phyloP scores from a whole-genome alignment of 2,888 invertebrate species.

The Andrena bucephala region DNA sequence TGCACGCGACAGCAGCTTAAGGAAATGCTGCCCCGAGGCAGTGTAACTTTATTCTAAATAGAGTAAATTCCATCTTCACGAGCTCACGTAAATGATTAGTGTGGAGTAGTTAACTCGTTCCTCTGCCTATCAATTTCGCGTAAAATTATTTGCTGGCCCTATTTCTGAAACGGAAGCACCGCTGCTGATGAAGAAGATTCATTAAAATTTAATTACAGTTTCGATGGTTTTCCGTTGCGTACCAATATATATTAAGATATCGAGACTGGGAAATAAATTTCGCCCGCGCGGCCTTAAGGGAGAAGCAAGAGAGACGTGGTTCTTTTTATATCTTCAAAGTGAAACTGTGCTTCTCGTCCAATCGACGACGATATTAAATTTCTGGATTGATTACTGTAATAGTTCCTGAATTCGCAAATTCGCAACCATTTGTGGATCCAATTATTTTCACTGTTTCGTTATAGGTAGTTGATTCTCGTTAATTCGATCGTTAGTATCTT shows the following conservation, averaged over 20 bases:
- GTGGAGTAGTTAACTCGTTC: constrained; percentile 32
- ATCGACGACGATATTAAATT: not conserved
- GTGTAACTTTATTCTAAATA: constrained; percentile 31
- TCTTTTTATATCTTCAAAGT: not conserved
- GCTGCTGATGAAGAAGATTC: constrained; percentile 33
- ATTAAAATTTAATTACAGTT: constrained; percentile 44
- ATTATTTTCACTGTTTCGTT: too few relatives aligned
- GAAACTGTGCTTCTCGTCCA: not conserved
- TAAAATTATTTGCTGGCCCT: constrained; percentile 44
- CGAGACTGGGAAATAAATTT: not conserved
- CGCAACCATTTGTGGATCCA: not conserved
- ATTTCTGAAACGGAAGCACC: constrained; percentile 44
- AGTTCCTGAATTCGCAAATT: not conserved
- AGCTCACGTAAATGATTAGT: constrained; percentile 49
- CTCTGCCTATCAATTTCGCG: constrained; percentile 45
- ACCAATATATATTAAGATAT: not conserved
- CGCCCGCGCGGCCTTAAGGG: not conserved
- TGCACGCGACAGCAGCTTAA: constrained; percentile 12
- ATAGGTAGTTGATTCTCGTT: too few relatives aligned
- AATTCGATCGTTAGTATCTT: too few relatives aligned
- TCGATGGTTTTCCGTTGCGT: not conserved
- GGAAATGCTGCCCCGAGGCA: not conserved
- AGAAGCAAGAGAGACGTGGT: not conserved
- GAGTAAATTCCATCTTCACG: constrained; percentile 32
- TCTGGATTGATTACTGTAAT: not conserved